Evolutionary conservation across 2,113 vertebrate species (phyloP).

Genomic region (Neogobius melanostomus): DNA sequence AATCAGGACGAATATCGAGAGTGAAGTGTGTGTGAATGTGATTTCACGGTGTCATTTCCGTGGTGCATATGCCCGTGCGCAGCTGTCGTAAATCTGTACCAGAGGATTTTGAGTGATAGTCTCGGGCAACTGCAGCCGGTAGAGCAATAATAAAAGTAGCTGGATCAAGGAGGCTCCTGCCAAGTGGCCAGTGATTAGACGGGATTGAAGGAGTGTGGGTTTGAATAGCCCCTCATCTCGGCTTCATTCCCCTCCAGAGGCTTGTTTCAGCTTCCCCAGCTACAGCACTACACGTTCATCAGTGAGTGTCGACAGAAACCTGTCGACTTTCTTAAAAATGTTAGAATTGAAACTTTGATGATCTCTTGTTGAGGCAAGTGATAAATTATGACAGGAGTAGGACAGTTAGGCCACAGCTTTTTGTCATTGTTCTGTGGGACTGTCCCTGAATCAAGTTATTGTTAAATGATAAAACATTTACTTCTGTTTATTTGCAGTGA

Average conservation of each 20-base stretch:
- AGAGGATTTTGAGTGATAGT: conserved; percentile 54
- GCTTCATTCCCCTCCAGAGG: conserved; percentile 51
- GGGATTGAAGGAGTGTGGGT: conserved; percentile 45
- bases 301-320: conserved; percentile 23
- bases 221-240: conserved; percentile 41
- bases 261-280: conserved; percentile 34
- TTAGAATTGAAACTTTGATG: too few species aligned
- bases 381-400: too few species aligned
- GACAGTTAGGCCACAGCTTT: too few species aligned
- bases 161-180: conserved; percentile 56
- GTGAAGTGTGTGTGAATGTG: conserved; percentile 32
- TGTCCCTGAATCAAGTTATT: too few species aligned
- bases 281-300: conserved; percentile 27
- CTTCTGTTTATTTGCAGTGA: too few species aligned
- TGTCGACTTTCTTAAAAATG: too few species aligned
- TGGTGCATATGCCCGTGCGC: conserved; percentile 5
- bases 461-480: too few species aligned
- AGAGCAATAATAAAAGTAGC: conserved; percentile 63
- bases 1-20: conserved; percentile 32
- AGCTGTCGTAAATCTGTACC: conserved; percentile 40
- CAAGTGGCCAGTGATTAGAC: conserved; percentile 67
- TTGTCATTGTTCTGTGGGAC: too few species aligned
- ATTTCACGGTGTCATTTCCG: conserved; percentile 27
- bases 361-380: too few species aligned
- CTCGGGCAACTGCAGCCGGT: conserved; percentile 41